phyloP scores from a whole-genome alignment of 2,113 vertebrate genomes.

The Tichodroma muraria region DNA sequence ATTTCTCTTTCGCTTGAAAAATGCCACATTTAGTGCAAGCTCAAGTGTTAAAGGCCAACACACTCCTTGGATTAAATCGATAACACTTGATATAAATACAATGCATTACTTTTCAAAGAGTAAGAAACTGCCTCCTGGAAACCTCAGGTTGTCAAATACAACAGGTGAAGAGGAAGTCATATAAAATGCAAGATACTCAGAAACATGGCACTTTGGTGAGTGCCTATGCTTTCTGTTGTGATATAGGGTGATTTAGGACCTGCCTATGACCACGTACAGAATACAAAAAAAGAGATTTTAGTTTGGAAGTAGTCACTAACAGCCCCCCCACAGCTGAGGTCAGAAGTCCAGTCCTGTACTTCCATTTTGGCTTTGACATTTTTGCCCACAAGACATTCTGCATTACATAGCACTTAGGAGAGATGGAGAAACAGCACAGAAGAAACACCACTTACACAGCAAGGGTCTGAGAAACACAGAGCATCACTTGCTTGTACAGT shows the following conservation, averaged over 20 bases:
- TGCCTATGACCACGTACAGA: not conserved
- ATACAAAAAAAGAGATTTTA: not conserved
- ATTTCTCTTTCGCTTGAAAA: not conserved
- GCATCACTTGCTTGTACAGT: not conserved
- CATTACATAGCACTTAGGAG: not conserved
- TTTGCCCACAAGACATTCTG: not conserved
- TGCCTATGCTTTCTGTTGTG: not conserved
- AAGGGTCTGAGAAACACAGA: not conserved
- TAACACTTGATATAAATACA: not conserved
- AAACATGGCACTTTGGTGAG: not conserved
- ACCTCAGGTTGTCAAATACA: not conserved
- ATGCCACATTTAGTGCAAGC: not conserved
- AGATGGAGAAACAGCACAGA: fast-evolving
- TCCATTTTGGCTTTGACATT: not conserved
- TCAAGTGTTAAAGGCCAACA: not conserved
- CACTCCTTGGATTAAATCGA: not conserved
- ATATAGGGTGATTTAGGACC: not conserved
- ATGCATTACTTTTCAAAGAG: not conserved
- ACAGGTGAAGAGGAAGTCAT: not conserved
- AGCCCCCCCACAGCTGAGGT: fast-evolving
- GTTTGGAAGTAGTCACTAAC: not conserved
- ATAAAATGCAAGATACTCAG: not conserved
- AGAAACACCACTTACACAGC: not conserved
- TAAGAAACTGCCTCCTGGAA: not conserved
- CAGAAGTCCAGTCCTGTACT: not conserved